Evolutionary conservation across 2,888 invertebrate species (phyloP), one percentile per base, ranked within the genome.

Genomic region (Drosophila birchii): DNA sequence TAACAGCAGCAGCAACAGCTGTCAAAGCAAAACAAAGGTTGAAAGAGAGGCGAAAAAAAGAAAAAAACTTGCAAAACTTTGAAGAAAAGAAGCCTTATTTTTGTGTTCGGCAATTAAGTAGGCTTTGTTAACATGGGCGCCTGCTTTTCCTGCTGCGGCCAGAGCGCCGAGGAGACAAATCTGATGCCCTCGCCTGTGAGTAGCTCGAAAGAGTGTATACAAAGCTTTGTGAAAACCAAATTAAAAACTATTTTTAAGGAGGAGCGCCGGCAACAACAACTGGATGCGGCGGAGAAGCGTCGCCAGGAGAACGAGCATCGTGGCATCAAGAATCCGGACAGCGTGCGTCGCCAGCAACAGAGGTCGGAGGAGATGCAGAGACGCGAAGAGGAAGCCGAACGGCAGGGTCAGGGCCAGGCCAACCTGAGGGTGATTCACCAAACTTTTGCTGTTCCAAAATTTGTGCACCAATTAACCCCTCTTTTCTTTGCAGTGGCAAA

Each of bases 211-310:
- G 11, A 43, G 14, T 18, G 4, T 1, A 16, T 3, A 16, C 26
- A 5, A 29, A 9, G 6, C 9, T 7, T 0, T 5, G 1, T 9
- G 1, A 36, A 43, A 57, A 14, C 16, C 29, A 34, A 38, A 16
- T 5, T 39, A 12, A 38, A 60, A 60, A 3, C 29, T 11, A 3
- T 18, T 47, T 57, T 55, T 12, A 74, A 95, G 95, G 95, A 95
- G 90, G 94, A 94, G 11, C 94, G 95, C 56, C 93, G 96, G 36
- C 93, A 93, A 20, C 95, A 95, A 85, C 95, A 94, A 81, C 93
- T 94, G 8, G 95, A 95, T 80, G 96, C 96, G 2, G 96, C 96
- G 0, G 95, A 96, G 90, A 93, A 93, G 53, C 93, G 96, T 3
- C 93, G 94, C 1, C 92, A 93, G 1, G 94, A 95, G 79, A 94